Conservation (phyloP, 2,113 vertebrate genomes). For the Sinocyclocheilus anshuiensis region DNA sequence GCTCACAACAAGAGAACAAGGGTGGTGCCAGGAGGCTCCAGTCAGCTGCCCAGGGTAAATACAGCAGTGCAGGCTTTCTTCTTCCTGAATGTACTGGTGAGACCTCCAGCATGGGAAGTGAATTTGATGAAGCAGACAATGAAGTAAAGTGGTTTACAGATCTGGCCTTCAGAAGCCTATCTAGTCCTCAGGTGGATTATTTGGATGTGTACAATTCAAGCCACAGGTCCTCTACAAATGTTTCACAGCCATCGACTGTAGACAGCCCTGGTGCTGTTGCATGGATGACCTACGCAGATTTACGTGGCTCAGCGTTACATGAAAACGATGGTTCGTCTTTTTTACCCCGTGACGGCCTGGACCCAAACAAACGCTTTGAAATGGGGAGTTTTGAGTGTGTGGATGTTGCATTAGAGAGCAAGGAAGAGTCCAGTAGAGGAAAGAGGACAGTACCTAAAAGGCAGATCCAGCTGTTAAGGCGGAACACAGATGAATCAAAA, state of each 20-base stretch:
- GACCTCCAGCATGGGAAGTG: slow-evolving; percentile 80
- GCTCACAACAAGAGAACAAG: slow-evolving; percentile 69
- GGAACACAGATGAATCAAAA: slow-evolving; percentile 72
- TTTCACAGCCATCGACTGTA: slow-evolving; percentile 81
- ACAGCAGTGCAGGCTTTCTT: slow-evolving; percentile 52
- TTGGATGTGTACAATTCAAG: slow-evolving; percentile 87
- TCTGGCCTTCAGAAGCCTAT: slow-evolving; percentile 77
- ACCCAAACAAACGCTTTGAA: slow-evolving; percentile 75
- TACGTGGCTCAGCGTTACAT: slow-evolving; percentile 66
- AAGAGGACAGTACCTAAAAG: slow-evolving; percentile 91
- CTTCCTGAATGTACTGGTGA: slow-evolving; percentile 64
- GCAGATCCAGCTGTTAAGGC: slow-evolving; percentile 89
- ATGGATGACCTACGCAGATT: slow-evolving; percentile 79
- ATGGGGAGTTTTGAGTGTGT: slow-evolving; percentile 83
- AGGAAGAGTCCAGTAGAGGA: slow-evolving; percentile 73
- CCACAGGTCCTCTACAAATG: slow-evolving; percentile 75
- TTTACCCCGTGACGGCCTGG: slow-evolving; percentile 63
- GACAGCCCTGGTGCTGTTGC: slow-evolving; percentile 76
- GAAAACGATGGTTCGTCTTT: slow-evolving; percentile 67
- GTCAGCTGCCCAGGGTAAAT: slow-evolving; percentile 62
- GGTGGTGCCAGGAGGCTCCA: slow-evolving; percentile 64
- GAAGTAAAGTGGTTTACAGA: slow-evolving; percentile 85
- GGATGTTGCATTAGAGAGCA: slow-evolving; percentile 85
- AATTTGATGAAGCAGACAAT: slow-evolving; percentile 82
- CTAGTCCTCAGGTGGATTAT: slow-evolving; percentile 73